Evolutionary conservation across 2,797 vertebrate genomes (phyloP), one percentile per base, ranked within the genome.

Genomic region (Aerospiza tachiro): DNA sequence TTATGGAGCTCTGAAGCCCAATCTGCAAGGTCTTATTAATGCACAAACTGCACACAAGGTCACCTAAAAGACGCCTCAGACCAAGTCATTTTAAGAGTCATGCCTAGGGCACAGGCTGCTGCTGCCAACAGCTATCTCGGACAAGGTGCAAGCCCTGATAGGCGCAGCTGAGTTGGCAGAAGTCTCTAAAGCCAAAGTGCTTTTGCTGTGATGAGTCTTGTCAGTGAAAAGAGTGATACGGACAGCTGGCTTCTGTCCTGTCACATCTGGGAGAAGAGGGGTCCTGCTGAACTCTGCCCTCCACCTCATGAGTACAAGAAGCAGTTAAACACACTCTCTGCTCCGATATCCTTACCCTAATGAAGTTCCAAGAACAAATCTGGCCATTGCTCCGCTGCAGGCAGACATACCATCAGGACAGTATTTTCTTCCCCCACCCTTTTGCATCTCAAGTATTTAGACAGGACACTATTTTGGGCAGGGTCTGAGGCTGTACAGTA

Each of bases 341-440:
- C 68, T 78, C 59, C 0, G 15, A 82, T 45, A 89, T 26, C 49
- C 74, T 70, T 79, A 73, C 38, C 14, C 93, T 86, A 94, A 93
- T 89, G 74, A 96, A 96, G 94, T 80, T 94, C 86, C 82, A 92
- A 92, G 82, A 61, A 94, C 78, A 91, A 89, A 93, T 93, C 85
- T 94, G 89, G 95, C 86, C 36, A 29, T 36, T 82, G 67, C 86
- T 85, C 17, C 44, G 26, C 78, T 63, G 67, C 72, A 89, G 63
- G 61, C 95, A 93, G 44, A 89, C 71, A 83, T 55, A 85, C 82
- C 65, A 86, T 49, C 59, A 61, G 78, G 59, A 38, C 62, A 79
- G 65, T 29, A 59, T 78, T 95, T 93, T 90, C 59, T 68, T 68
- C 82, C 35, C 86, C 40, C 79, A 42, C 55, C 53, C 80, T 79